A percentile compares a stretch with the other conserved stretches of the same genome.
Evolutionary conservation across 2,113 vertebrate species (phyloP).

Genomic region (Corvus hawaiiensis): DNA sequence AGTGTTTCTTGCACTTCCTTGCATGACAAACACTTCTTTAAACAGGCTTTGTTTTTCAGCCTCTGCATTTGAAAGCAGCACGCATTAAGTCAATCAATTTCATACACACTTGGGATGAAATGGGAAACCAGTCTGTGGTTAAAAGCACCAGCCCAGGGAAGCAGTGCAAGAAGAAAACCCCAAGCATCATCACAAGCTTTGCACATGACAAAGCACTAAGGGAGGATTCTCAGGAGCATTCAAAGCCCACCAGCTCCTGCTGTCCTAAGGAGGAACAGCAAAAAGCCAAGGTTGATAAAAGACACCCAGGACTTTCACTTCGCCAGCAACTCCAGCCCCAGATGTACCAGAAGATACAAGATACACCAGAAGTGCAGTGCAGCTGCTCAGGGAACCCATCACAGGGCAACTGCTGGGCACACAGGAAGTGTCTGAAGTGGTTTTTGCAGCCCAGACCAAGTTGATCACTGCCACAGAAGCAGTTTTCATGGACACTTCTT

Average conservation of each 20-base stretch:
- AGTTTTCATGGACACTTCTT: background rate
- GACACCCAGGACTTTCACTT: background rate
- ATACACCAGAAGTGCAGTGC: background rate
- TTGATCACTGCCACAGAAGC: background rate
- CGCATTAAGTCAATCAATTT: background rate
- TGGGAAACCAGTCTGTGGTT: background rate
- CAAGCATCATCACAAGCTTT: background rate
- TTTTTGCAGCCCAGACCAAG: background rate
- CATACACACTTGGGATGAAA: background rate
- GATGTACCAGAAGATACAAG: accelerated
- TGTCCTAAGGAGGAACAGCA: background rate
- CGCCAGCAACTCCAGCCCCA: background rate
- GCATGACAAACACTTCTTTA: background rate
- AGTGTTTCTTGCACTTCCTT: background rate
- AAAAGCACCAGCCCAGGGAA: background rate
- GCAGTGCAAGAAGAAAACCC: background rate
- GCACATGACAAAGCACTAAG: background rate
- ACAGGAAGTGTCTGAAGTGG: background rate
- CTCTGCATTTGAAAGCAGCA: background rate
- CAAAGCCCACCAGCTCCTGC: background rate
- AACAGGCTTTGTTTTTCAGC: background rate
- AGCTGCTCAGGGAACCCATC: background rate
- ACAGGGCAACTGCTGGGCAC: background rate
- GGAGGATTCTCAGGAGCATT: background rate
- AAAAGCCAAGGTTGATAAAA: background rate